Evolutionary conservation across 2,888 invertebrate genomes (phyloP).

Genomic region (Oscheius sp.): DNA sequence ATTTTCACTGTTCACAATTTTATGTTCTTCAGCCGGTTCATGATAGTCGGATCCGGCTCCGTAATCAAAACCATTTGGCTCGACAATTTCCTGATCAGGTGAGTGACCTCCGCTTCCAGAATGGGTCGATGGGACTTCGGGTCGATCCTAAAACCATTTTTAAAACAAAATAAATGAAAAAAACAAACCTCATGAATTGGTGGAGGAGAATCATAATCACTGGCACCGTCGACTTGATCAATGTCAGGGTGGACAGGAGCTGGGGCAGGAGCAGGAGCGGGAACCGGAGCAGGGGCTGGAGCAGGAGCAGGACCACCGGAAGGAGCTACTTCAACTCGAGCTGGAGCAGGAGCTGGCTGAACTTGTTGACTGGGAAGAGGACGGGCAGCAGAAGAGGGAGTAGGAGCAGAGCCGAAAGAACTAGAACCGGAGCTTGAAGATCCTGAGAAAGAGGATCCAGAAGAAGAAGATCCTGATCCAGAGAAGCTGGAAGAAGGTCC

Average conservation of each 20-base stretch:
- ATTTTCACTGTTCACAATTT: conserved; percentile 35
- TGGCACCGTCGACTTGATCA: conserved; percentile 3
- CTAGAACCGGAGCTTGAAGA: not conserved
- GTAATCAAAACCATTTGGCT: conserved; percentile 31
- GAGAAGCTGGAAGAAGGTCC: not conserved
- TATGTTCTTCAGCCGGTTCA: not conserved
- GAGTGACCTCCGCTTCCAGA: conserved; percentile 8
- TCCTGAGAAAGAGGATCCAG: not conserved
- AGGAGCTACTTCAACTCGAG: conserved; percentile 15
- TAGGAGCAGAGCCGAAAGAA: not conserved
- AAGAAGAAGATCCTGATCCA: not conserved
- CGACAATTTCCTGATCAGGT: conserved; percentile 24
- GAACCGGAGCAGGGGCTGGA: not conserved
- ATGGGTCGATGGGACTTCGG: conserved; percentile 18
- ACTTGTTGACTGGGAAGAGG: not conserved
- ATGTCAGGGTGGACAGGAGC: not conserved
- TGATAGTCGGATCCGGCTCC: conserved; percentile 30
- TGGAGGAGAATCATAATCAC: conserved; percentile 19
- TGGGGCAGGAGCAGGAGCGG: not conserved
- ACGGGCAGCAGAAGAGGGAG: not conserved
- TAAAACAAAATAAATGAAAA: too few relatives aligned
- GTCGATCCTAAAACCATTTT: not conserved
- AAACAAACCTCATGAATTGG: not conserved
- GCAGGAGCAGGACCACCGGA: not conserved
- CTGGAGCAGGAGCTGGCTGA: not conserved